phyloP scores from a whole-genome alignment of 1,140 invertebrate species.

The Drosophila arizonae region DNA sequence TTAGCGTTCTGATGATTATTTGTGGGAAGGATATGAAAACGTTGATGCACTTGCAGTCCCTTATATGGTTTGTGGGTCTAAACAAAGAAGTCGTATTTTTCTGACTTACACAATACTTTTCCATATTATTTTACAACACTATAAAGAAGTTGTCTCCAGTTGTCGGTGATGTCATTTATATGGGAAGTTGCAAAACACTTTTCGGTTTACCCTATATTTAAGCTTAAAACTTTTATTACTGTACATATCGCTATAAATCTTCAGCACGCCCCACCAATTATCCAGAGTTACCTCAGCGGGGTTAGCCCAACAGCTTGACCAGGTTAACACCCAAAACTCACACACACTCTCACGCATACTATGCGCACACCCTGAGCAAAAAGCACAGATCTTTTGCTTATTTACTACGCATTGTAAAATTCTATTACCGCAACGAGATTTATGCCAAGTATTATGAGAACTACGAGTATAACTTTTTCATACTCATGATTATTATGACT shows the following conservation, averaged over 20 bases:
- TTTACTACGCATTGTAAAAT: constrained; percentile 63
- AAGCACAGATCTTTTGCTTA: constrained; percentile 29
- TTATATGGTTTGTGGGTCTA: no score
- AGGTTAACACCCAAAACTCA: constrained; percentile 9
- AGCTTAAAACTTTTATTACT: neutral
- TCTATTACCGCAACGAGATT: constrained; percentile 63
- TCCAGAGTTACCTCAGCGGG: neutral
- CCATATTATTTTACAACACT: no score
- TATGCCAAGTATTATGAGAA: constrained; percentile 58
- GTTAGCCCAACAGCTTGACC: constrained; percentile 3
- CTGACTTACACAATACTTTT: no score
- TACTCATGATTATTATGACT: constrained; percentile 24
- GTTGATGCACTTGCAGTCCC: no score
- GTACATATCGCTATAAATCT: constrained; percentile 8
- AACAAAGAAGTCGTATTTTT: no score
- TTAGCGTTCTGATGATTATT: no score
- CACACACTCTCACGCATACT: neutral
- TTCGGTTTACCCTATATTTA: neutral
- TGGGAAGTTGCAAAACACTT: neutral
- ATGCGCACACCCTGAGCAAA: constrained; percentile 1
- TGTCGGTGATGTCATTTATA: neutral
- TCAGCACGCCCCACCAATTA: constrained; percentile 13
- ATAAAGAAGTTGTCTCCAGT: no score
- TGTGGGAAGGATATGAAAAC: no score
- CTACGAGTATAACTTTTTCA: constrained; percentile 42